These are phyloP conservation scores for Grammomys surdaster DNA, from an alignment of 2,113 vertebrate species.

Conservation along the genomic window DNA sequence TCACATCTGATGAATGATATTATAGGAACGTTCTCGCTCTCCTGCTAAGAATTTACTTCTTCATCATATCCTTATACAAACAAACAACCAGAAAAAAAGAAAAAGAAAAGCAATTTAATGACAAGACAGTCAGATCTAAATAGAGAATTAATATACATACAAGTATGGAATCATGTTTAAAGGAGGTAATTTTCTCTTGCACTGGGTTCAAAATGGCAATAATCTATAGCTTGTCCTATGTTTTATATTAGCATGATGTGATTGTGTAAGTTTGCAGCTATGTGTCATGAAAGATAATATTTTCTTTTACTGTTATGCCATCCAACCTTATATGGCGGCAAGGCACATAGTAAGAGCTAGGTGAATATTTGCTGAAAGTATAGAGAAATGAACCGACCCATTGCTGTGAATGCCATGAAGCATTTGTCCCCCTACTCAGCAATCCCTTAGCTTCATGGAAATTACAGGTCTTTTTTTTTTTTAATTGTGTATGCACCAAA, in stretches of 20 bases:
- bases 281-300: not conserved
- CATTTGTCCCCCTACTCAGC: not conserved
- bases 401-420: not conserved
- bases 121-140: not conserved
- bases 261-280: not conserved
- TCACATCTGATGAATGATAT: not conserved
- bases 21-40: not conserved
- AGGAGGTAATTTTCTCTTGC: not conserved
- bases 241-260: not conserved
- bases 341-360: not conserved
- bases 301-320: not conserved
- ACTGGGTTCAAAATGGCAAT: not conserved
- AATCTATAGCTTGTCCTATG: not conserved
- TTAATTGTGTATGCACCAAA: not conserved
- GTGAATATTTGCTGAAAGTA: slow-evolving; percentile 25
- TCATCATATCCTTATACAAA: slow-evolving; percentile 7
- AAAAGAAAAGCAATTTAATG: not conserved
- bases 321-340: not conserved
- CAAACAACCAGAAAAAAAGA: not conserved
- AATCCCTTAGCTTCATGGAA: not conserved
- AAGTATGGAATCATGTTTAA: not conserved
- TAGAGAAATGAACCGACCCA: not conserved
- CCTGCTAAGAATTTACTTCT: not conserved
- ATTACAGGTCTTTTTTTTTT: not conserved
- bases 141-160: not conserved